phyloP scores from a whole-genome alignment of 2,797 vertebrate species.

The Sebastes iracundus region DNA sequence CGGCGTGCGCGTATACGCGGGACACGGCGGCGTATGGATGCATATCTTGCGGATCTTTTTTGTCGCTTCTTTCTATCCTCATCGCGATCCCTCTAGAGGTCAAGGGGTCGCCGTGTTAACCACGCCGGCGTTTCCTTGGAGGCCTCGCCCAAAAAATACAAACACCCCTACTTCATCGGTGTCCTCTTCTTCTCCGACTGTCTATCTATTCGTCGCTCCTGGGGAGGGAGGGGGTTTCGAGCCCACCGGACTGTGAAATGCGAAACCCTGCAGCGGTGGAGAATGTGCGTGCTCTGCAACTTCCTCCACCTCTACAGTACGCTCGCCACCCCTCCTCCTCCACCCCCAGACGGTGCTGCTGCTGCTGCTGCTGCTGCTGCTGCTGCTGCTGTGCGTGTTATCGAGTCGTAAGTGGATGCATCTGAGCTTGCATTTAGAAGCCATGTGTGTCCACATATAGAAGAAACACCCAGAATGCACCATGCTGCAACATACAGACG shows the following conservation, averaged over 20 bases:
- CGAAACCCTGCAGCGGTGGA: constrained; percentile 68
- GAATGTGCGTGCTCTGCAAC: constrained; percentile 75
- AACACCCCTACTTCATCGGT: not conserved
- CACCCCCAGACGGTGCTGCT: constrained; percentile 19
- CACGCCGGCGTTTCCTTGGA: not conserved
- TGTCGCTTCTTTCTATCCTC: not conserved
- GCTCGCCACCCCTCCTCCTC: not conserved
- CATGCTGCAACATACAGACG: constrained; percentile 27
- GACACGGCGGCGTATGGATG: not conserved
- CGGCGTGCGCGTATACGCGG: constrained; percentile 9
- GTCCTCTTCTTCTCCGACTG: constrained; percentile 8
- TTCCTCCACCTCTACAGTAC: constrained; percentile 47
- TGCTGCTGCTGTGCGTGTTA: constrained; percentile 24
- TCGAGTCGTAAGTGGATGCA: constrained; percentile 28
- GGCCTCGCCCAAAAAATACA: constrained; percentile 13
- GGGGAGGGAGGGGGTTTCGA: constrained; percentile 7
- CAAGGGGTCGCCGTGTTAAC: not conserved
- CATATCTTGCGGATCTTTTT: not conserved
- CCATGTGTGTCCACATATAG: constrained; percentile 18
- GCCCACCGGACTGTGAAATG: constrained; percentile 75
- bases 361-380: not conserved
- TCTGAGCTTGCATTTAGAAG: constrained; percentile 35
- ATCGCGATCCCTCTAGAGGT: not conserved
- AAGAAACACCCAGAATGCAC: constrained; percentile 20
- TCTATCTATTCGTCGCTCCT: constrained; percentile 28